A percentile compares a stretch with the other conserved stretches of the same genome.
Evolutionary conservation across 2,113 vertebrate species (phyloP).

Genomic region (Eupsittula cactorum): DNA sequence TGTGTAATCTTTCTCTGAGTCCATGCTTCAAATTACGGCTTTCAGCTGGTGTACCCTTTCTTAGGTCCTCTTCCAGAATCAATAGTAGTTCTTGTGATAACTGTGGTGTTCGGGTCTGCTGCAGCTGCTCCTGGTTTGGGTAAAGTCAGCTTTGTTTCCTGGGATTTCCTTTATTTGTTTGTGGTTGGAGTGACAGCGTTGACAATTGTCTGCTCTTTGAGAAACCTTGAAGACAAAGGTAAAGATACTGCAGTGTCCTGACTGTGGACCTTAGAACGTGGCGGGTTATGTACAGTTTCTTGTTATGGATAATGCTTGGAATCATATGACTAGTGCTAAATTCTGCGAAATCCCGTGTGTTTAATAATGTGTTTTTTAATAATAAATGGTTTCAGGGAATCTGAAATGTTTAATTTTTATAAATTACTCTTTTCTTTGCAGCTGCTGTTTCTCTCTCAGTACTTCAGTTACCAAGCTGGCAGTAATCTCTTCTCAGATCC

Average conservation of each 20-base stretch:
- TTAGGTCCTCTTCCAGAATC: not conserved
- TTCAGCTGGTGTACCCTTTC: not conserved
- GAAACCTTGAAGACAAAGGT: not conserved
- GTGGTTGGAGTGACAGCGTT: not conserved
- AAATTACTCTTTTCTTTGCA: not conserved
- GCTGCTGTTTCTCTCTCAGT: not conserved
- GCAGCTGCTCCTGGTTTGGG: not conserved
- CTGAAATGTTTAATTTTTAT: not conserved
- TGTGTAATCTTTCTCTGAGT: not conserved
- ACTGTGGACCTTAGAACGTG: fast-evolving
- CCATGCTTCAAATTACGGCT: fast-evolving
- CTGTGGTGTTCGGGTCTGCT: not conserved
- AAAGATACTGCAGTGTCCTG: not conserved
- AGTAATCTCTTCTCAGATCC: not conserved
- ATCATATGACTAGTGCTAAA: not conserved
- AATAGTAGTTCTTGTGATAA: not conserved
- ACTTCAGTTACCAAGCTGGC: not conserved
- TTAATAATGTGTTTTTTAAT: not conserved
- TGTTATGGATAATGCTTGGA: not conserved
- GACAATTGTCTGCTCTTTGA: not conserved
- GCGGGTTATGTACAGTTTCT: not conserved
- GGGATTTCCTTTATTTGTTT: not conserved
- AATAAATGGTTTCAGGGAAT: not conserved
- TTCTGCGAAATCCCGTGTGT: not conserved
- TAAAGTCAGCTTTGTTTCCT: not conserved